Base-by-base conservation (phyloP, 2,888 invertebrate genomes). In the Drosophila greeni region DNA sequence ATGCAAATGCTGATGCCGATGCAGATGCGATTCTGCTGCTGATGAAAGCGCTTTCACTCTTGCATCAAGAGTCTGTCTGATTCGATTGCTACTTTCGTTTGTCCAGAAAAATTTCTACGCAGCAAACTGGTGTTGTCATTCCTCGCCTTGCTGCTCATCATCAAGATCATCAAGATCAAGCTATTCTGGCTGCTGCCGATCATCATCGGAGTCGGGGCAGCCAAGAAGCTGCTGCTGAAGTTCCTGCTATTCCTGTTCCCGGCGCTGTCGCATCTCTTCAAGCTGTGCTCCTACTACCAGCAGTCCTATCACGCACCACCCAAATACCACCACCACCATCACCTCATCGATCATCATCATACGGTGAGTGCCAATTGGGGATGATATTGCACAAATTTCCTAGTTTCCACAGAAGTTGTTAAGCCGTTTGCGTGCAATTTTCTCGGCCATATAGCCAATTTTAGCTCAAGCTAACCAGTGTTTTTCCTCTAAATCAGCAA, bases 191-290 rank as follows among this genome's bases (percentile, higher is more conserved):
- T 96, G 20, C 89, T 95, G 67, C 95, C 95, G 0, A 88, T 95
- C 49, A 89, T 95, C 49, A 91, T 95, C 75, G 95, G 95, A 3
- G 92, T 95, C 18, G 93, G 94, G 1, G 93, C 95, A 0, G 95
- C 95, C 4, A 96, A 96, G 89, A 95, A 95, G 87, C 90, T 96
- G 78, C 91, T 95, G 82, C 90, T 96, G 42, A 95, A 96, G 86
- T 89, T 95, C 53, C 88, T 96, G 14, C 90, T 96, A 23, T 95
- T 95, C 90, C 85, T 96, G 37, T 95, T 95, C 89, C 95, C 95
- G 1, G 94, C 95, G 0, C 88, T 96, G 67, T 92, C 94, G 57
- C 94, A 95, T 86, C 91, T 96, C 66, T 95, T 95, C 90, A 95
- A 95, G 87, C 90, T 95, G 16, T 96, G 95, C 87, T 94, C 95